A percentile compares a stretch with the other conserved stretches of the same genome.
phyloP scores from a whole-genome alignment of 2,797 vertebrate genomes.

The Catostomus latipinnis region DNA sequence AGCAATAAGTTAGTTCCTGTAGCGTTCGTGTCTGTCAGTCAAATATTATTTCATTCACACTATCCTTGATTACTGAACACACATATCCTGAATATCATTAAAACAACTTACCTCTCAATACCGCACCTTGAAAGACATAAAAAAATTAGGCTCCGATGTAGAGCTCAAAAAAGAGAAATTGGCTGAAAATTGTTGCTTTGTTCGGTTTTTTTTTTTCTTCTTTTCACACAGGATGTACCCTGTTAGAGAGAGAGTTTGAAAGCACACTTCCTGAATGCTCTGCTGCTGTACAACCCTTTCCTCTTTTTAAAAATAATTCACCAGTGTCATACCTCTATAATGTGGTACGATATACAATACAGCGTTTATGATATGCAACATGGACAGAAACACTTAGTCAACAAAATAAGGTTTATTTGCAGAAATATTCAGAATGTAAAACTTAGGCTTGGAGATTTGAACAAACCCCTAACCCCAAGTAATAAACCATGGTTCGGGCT shows the following conservation, averaged over 20 bases:
- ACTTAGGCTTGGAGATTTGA: too few species aligned
- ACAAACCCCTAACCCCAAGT: too few species aligned
- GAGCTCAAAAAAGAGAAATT: neutral
- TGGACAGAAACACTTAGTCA: too few species aligned
- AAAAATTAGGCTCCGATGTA: neutral
- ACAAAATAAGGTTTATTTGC: too few species aligned
- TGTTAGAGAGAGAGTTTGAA: conserved; percentile 51
- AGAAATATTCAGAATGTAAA: too few species aligned
- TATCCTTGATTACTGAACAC: neutral
- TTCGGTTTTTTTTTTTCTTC: conserved; percentile 39
- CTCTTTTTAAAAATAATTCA: conserved; percentile 41
- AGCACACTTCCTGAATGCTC: conserved; percentile 72
- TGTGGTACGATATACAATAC: neutral
- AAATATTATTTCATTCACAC: neutral
- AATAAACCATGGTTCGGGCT: too few species aligned
- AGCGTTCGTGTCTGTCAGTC: neutral
- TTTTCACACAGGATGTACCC: conserved; percentile 72
- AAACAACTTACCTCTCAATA: conserved; percentile 11
- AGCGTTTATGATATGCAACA: too few species aligned
- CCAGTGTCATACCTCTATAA: neutral
- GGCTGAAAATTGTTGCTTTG: conserved; percentile 16
- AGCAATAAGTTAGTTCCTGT: neutral
- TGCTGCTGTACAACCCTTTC: conserved; percentile 60
- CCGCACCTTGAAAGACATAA: neutral
- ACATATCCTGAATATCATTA: neutral